Conservation (phyloP, 2,113 vertebrate genomes). For the Hippolais icterina region DNA sequence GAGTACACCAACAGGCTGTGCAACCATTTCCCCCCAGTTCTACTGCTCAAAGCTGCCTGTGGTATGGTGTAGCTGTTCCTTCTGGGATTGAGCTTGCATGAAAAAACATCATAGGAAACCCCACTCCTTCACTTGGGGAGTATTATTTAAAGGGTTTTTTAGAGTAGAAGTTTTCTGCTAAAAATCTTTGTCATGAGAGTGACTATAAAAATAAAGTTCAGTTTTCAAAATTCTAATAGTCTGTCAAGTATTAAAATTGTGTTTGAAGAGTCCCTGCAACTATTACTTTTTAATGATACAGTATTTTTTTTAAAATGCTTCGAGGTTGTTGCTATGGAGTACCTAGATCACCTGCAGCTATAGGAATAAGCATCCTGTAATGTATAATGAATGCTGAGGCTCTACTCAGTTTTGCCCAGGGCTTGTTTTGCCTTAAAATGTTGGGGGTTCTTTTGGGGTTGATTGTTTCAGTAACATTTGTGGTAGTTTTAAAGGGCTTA, state of each 20-base stretch:
- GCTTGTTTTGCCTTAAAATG: constrained; percentile 38
- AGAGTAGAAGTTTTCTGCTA: neutral
- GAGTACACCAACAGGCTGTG: neutral
- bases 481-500: neutral
- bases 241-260: neutral
- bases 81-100: neutral
- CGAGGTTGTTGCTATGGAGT: neutral
- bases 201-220: neutral
- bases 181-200: neutral
- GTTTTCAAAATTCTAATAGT: neutral
- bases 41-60: neutral
- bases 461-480: neutral
- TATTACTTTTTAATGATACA: constrained; percentile 19
- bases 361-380: constrained; percentile 24
- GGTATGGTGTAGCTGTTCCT: fast-evolving
- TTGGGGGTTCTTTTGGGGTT: neutral
- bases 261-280: neutral
- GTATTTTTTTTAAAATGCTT: neutral
- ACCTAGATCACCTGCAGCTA: constrained; percentile 28
- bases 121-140: neutral
- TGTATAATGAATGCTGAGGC: constrained; percentile 24
- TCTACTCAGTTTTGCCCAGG: constrained; percentile 19
- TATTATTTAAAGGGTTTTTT: neutral
- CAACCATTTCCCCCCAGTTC: neutral
- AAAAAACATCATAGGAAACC: neutral